phyloP scores from a whole-genome alignment of 2,113 vertebrate species.

The Planiliza haematocheilus region DNA sequence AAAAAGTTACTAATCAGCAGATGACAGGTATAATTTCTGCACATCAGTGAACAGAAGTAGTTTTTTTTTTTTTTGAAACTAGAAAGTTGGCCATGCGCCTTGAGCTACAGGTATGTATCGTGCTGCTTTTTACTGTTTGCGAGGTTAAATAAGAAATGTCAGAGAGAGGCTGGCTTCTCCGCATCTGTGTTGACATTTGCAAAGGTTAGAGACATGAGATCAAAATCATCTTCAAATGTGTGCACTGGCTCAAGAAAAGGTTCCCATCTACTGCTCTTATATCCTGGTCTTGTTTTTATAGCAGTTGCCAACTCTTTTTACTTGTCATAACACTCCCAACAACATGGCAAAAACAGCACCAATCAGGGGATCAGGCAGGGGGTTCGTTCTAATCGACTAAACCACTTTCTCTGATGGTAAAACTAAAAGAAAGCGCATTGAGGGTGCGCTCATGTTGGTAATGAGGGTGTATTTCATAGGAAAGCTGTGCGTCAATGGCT shows the following conservation, averaged over 20 bases:
- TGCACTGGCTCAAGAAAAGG: not conserved
- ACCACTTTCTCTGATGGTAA: not conserved
- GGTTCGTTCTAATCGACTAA: not conserved
- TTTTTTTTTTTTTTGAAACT: constrained; percentile 5
- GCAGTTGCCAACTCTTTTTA: not conserved
- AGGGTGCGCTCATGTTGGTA: not conserved
- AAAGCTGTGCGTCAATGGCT: not conserved
- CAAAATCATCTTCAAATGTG: constrained; percentile 13
- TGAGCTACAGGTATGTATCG: constrained; percentile 5
- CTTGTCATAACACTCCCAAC: not conserved
- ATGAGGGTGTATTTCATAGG: not conserved
- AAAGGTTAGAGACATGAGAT: not conserved
- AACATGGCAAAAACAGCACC: not conserved
- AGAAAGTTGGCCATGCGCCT: not conserved
- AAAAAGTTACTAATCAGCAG: constrained; percentile 28
- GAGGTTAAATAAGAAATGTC: not conserved
- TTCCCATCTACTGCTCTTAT: not conserved
- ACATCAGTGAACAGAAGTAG: not conserved
- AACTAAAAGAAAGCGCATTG: not conserved
- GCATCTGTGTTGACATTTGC: not conserved
- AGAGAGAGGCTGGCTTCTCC: not conserved
- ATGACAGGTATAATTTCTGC: not conserved
- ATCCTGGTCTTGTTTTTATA: not conserved
- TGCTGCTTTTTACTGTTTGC: not conserved
- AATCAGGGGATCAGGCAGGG: not conserved